A percentile compares a stretch with the other conserved stretches of the same genome.
Evolutionary conservation across 2,113 vertebrate species (phyloP).

Genomic region (Sinocyclocheilus rhinocerous): DNA sequence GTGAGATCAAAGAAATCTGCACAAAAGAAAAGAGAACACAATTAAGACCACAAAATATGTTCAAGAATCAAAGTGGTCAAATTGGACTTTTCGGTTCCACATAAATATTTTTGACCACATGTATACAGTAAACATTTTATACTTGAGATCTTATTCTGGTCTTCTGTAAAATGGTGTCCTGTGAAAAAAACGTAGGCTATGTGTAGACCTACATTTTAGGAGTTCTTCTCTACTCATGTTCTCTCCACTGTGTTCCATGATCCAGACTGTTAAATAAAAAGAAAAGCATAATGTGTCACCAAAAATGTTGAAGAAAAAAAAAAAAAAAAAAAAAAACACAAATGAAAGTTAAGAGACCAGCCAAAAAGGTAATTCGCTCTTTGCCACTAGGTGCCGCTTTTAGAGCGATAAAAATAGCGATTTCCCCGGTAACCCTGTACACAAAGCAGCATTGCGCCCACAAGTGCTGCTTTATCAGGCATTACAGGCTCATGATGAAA

Average conservation of each 20-base stretch:
- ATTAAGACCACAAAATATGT: neutral
- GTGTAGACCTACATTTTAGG: neutral
- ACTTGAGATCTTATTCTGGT: neutral
- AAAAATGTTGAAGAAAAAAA: no score
- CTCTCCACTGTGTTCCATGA: neutral
- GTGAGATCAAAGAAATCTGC: slow-evolving; percentile 10
- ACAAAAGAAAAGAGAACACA: neutral
- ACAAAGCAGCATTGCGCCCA: no score
- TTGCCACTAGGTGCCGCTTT: no score
- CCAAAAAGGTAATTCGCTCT: no score
- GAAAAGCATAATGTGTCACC: neutral
- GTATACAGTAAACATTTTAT: neutral
- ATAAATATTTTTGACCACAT: neutral
- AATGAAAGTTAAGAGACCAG: no score
- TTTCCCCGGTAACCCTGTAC: no score
- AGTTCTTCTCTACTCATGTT: neutral
- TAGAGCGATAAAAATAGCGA: no score
- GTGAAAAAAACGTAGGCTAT: neutral
- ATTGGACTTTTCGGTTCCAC: neutral
- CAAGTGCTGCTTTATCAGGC: no score
- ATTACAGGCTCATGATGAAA: no score
- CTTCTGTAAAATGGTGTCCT: neutral
- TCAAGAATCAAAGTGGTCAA: neutral
- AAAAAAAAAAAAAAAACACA: no score
- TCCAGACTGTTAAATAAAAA: neutral